These are phyloP conservation scores for Catharus minimus DNA, from an alignment of 2,113 vertebrate genomes.

Conservation along the genomic window DNA sequence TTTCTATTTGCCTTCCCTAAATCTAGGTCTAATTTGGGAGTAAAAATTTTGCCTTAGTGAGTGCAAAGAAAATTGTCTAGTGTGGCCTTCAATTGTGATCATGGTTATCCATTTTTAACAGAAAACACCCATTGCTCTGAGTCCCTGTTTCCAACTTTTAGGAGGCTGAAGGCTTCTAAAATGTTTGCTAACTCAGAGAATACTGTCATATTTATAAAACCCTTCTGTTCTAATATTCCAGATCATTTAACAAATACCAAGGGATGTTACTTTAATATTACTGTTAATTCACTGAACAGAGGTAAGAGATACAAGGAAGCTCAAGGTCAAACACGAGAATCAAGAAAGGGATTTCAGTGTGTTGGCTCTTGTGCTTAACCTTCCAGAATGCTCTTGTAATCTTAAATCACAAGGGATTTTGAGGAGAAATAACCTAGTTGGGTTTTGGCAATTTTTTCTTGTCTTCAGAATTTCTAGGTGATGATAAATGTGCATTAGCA, in stretches of 20 bases:
- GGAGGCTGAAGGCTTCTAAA: background rate
- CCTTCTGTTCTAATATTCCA: background rate
- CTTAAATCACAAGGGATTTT: background rate
- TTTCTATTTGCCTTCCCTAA: background rate
- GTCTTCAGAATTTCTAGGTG: background rate
- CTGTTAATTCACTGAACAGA: background rate
- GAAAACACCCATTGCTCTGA: background rate
- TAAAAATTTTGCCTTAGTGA: background rate
- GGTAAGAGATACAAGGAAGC: background rate
- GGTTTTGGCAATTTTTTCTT: background rate
- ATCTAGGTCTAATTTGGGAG: background rate
- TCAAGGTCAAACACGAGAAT: background rate
- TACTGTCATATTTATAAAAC: background rate
- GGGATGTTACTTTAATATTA: background rate
- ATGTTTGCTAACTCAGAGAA: background rate
- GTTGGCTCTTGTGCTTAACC: background rate
- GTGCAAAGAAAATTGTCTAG: background rate
- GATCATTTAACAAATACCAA: background rate
- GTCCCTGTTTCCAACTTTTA: background rate
- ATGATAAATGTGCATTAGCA: background rate
- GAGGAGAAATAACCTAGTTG: background rate
- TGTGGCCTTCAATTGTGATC: background rate
- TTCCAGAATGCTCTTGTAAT: background rate
- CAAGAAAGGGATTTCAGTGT: background rate
- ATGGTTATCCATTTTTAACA: background rate